Conservation (phyloP, 2,888 invertebrate species). For the Dorcus parallelipipedus region DNA sequence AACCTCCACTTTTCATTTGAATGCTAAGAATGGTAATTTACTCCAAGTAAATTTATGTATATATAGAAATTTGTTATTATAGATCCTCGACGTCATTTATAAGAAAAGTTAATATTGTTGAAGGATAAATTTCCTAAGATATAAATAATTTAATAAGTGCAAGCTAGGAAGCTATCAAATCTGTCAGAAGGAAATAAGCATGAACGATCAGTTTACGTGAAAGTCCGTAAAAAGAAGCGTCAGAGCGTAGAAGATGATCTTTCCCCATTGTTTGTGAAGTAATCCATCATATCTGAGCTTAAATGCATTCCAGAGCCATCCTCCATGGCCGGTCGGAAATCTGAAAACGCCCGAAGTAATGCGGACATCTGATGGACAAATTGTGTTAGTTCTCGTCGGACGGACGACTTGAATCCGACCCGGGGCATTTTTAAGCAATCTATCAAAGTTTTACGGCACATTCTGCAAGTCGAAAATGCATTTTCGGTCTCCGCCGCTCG, state of each 20-base stretch:
- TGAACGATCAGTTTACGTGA: conserved; percentile 24
- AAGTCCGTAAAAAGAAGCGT: conserved; percentile 30
- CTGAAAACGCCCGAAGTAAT: conserved; percentile 35
- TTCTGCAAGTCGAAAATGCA: conserved; percentile 2
- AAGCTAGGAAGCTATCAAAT: background rate
- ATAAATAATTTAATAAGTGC: background rate
- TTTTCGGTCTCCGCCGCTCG: background rate
- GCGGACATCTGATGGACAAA: conserved; percentile 41
- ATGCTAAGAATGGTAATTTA: too few species aligned
- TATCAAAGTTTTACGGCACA: conserved; percentile 2
- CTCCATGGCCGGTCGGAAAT: conserved; percentile 32
- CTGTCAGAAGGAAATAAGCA: conserved; percentile 23
- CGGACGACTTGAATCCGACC: background rate
- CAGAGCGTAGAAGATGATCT: conserved; percentile 34
- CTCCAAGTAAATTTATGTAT: too few species aligned
- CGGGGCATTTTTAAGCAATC: background rate
- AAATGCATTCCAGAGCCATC: conserved; percentile 34
- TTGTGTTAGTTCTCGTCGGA: conserved; percentile 33
- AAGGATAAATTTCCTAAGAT: background rate
- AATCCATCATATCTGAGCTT: conserved; percentile 38
- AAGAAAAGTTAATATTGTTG: too few species aligned
- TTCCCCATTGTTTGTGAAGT: conserved; percentile 35
- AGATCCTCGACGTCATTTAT: too few species aligned
- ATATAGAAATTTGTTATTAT: too few species aligned
- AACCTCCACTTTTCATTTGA: too few species aligned